A percentile compares a stretch with the other conserved stretches of the same genome.
These are phyloP conservation scores for Didymodactylos carnosus DNA, from an alignment of 2,888 invertebrate genomes.

Conservation along the genomic window DNA sequence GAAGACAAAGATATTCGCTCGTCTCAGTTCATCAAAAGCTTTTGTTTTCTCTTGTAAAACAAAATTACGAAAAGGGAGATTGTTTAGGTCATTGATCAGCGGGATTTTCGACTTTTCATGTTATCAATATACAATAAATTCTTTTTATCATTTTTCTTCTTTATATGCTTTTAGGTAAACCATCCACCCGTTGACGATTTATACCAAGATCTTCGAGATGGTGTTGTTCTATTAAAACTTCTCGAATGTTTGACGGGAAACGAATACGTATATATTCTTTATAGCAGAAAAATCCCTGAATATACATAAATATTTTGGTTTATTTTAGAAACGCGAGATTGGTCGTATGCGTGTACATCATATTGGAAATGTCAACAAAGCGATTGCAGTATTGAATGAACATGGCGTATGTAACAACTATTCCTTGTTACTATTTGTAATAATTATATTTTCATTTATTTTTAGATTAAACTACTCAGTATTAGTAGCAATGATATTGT, in stretches of 20 bases:
- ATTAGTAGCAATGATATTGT: slow-evolving; percentile 73
- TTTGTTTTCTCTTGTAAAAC: too few species aligned
- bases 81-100: too few species aligned
- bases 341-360: slow-evolving; percentile 77
- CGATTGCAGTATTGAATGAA: slow-evolving; percentile 55
- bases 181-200: slow-evolving; percentile 52
- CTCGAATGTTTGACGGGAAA: slow-evolving; percentile 63
- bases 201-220: slow-evolving; percentile 63
- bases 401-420: slow-evolving; percentile 28
- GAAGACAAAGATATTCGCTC: too few species aligned
- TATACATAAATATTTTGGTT: neutral
- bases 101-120: too few species aligned
- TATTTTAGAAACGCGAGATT: slow-evolving; percentile 51
- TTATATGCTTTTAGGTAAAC: slow-evolving; percentile 27
- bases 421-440: neutral
- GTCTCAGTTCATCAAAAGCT: too few species aligned
- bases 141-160: too few species aligned
- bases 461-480: slow-evolving; percentile 57
- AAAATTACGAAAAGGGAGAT: too few species aligned
- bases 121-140: too few species aligned
- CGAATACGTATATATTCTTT: slow-evolving; percentile 47
- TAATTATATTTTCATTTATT: neutral
- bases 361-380: slow-evolving; percentile 68
- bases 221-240: slow-evolving; percentile 56
- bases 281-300: neutral